A percentile compares a stretch with the other conserved stretches of the same genome.
Conservation (phyloP, 1,140 invertebrate species). For the Littorina saxatilis region DNA sequence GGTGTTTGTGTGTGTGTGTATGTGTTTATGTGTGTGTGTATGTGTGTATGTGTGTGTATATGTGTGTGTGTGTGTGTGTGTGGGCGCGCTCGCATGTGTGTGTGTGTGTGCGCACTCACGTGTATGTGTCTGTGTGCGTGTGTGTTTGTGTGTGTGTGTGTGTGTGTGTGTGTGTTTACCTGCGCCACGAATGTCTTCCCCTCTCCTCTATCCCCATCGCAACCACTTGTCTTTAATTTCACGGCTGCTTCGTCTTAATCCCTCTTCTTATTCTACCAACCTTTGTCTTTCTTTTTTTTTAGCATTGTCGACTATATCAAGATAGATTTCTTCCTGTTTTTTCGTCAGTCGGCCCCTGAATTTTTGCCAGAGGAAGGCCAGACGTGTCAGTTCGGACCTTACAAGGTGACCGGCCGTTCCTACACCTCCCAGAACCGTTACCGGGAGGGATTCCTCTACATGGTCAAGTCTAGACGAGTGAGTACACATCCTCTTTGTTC, state of each 20-base stretch:
- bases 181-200: background rate
- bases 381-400: conserved; percentile 23
- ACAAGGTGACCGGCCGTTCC: conserved; percentile 13
- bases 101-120: background rate
- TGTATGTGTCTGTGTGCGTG: background rate
- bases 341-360: conserved; percentile 14
- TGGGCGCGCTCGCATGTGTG: background rate
- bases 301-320: no score
- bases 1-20: background rate
- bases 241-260: no score
- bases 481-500: background rate
- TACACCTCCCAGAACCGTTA: conserved; percentile 10
- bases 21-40: conserved; percentile 8
- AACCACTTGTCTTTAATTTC: no score
- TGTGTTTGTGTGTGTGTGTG: conserved; percentile 15
- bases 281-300: background rate
- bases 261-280: no score
- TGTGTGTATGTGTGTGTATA: background rate
- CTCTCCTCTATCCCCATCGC: background rate
- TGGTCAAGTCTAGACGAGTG: conserved; percentile 20
- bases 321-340: no score
- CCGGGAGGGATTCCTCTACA: conserved; percentile 13
- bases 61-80: conserved; percentile 15
- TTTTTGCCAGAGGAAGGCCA: conserved; percentile 34
- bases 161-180: background rate